Percentiles rank a stretch among this genome's conserved stretches.
Conservation (phyloP, 2,888 invertebrate genomes). For the Erynnis tages region DNA sequence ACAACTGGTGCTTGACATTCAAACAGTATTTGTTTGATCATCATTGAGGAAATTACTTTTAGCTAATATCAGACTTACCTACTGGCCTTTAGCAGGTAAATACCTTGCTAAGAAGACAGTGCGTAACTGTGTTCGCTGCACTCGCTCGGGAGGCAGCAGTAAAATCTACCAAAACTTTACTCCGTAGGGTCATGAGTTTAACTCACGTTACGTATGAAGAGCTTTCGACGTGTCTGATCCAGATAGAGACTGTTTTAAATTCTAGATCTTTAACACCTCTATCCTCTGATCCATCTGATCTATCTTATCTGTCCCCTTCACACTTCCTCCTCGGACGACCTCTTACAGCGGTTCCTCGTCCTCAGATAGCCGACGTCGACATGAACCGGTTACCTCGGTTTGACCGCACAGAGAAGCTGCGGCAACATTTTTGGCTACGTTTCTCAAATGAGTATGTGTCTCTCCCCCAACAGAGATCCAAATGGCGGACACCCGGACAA, state of each 20-base stretch:
- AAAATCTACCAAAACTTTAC: constrained; percentile 7
- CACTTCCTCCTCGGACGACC: constrained; percentile 30
- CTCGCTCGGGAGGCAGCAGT: constrained; percentile 23
- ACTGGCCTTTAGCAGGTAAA: constrained; percentile 27
- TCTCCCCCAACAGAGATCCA: constrained; percentile 21
- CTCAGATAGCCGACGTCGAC: constrained; percentile 17
- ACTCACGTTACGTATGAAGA: constrained; percentile 29
- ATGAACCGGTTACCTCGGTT: constrained; percentile 19
- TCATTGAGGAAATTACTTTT: constrained; percentile 28
- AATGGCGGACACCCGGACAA: constrained; percentile 11
- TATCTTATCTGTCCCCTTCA: constrained; percentile 23
- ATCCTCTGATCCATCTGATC: constrained; percentile 13
- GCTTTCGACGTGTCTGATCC: constrained; percentile 18
- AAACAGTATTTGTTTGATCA: too few relatives aligned
- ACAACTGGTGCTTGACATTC: too few relatives aligned
- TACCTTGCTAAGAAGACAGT: constrained; percentile 23
- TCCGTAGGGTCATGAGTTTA: constrained; percentile 5
- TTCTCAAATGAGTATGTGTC: constrained; percentile 24
- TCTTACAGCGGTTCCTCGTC: constrained; percentile 27
- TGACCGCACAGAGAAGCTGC: constrained; percentile 21
- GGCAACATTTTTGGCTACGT: constrained; percentile 29
- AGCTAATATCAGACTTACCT: constrained; percentile 21
- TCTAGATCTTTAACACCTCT: constrained; percentile 8
- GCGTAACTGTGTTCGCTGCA: constrained; percentile 25
- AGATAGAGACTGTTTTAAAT: constrained; percentile 23